A percentile compares a stretch with the other conserved stretches of the same genome.
phyloP scores from a whole-genome alignment of 35 echinoderm and acorn worm genomes.

The Strongylocentrotus purpuratus region DNA sequence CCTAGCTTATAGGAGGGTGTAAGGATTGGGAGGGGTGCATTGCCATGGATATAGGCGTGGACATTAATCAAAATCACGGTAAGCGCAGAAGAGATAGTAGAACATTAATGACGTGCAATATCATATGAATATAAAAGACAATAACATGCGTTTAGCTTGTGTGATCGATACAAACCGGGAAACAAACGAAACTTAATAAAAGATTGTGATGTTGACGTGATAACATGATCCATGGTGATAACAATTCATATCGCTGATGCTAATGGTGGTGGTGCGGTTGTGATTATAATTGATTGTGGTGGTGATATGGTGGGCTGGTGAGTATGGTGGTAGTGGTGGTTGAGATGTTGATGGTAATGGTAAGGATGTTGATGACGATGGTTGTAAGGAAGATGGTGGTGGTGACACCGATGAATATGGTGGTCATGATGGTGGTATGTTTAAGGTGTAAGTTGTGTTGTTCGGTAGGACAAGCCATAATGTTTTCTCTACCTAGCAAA shows the following conservation, averaged over 20 bases:
- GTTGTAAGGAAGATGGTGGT: neutral
- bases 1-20: neutral
- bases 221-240: too few relatives aligned
- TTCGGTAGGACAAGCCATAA: too few relatives aligned
- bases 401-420: neutral
- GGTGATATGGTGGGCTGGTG: neutral
- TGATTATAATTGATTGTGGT: neutral
- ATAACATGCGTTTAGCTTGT: too few relatives aligned
- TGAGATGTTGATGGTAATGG: neutral
- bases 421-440: too few relatives aligned
- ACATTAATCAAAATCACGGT: slow-evolving; percentile 11
- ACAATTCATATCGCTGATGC: too few relatives aligned
- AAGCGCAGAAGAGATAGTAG: neutral
- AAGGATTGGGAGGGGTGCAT: neutral
- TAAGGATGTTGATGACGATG: neutral
- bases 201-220: too few relatives aligned
- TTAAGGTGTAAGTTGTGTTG: too few relatives aligned
- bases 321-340: neutral
- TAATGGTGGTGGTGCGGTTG: too few relatives aligned
- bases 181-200: too few relatives aligned
- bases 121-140: too few relatives aligned
- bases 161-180: too few relatives aligned
- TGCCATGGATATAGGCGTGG: neutral
- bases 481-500: too few relatives aligned
- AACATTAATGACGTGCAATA: neutral